phyloP scores from a whole-genome alignment of 2,797 vertebrate species.

The Acipenser ruthenus region DNA sequence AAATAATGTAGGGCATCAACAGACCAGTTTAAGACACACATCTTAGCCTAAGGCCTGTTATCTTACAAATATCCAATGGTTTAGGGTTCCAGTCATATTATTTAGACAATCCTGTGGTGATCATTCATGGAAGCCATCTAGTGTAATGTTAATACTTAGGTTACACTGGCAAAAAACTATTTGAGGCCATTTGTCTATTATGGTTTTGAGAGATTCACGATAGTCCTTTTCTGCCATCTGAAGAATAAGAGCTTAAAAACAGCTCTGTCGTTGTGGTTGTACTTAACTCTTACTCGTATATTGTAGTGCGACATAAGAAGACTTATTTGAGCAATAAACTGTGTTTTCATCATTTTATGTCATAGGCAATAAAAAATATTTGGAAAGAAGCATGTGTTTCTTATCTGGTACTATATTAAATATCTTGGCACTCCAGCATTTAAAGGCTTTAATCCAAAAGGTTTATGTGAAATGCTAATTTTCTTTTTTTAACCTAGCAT shows the following conservation, averaged over 20 bases:
- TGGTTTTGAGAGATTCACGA: not conserved
- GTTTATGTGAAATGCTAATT: too few relatives aligned
- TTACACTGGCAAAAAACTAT: not conserved
- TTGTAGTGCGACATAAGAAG: not conserved
- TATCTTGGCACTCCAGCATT: constrained; percentile 19
- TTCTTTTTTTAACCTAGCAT: not conserved
- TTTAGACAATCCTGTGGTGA: constrained; percentile 37
- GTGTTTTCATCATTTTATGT: not conserved
- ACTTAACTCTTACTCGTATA: not conserved
- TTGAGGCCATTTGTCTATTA: not conserved
- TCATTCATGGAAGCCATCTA: constrained; percentile 33
- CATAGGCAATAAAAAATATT: constrained; percentile 15
- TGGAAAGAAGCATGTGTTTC: constrained; percentile 14
- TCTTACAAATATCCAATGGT: constrained; percentile 49
- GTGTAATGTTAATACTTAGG: constrained; percentile 10
- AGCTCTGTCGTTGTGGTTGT: not conserved
- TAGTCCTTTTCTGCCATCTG: not conserved
- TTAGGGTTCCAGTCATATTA: constrained; percentile 45
- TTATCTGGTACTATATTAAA: constrained; percentile 14
- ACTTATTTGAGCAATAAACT: not conserved
- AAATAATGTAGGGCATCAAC: constrained; percentile 33
- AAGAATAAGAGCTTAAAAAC: not conserved
- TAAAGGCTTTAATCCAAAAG: constrained; percentile 13
- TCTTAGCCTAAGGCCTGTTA: constrained; percentile 36
- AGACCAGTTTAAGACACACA: constrained; percentile 34